Conservation (phyloP, 2,113 vertebrate species). For the Aythya baeri region DNA sequence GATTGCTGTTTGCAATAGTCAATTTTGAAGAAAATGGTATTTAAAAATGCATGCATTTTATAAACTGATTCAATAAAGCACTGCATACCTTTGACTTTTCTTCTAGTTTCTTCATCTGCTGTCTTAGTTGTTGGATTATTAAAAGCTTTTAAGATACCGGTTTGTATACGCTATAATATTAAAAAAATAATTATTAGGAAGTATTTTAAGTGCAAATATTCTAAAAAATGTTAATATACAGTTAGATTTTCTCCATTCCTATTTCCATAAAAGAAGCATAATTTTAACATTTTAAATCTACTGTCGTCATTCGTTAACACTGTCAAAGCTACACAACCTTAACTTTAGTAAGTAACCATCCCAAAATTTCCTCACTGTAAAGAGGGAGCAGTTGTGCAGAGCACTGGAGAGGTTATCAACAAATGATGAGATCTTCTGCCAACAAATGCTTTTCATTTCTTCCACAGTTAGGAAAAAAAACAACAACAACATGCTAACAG, state of each 20-base stretch:
- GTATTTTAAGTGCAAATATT: background rate
- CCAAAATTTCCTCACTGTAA: background rate
- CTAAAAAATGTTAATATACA: background rate
- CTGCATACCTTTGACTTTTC: slow-evolving; percentile 92
- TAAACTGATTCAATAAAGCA: background rate
- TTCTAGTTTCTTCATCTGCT: slow-evolving; percentile 95
- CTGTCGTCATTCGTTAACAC: background rate
- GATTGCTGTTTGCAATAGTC: background rate
- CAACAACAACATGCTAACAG: background rate
- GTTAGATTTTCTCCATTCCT: background rate
- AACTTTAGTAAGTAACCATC: background rate
- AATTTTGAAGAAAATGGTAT: background rate
- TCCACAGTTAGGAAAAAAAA: background rate
- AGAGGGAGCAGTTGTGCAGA: background rate
- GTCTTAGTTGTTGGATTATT: slow-evolving; percentile 98
- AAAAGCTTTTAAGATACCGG: slow-evolving; percentile 94
- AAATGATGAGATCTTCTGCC: background rate
- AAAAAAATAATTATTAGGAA: background rate
- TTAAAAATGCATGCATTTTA: background rate
- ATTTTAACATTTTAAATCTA: background rate
- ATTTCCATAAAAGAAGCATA: background rate
- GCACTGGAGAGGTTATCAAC: background rate
- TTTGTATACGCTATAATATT: slow-evolving; percentile 89
- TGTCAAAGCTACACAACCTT: background rate
- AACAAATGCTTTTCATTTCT: background rate